A percentile compares a stretch with the other conserved stretches of the same genome.
phyloP scores from a whole-genome alignment of 2,888 invertebrate species.

The Cotesia congregata region DNA sequence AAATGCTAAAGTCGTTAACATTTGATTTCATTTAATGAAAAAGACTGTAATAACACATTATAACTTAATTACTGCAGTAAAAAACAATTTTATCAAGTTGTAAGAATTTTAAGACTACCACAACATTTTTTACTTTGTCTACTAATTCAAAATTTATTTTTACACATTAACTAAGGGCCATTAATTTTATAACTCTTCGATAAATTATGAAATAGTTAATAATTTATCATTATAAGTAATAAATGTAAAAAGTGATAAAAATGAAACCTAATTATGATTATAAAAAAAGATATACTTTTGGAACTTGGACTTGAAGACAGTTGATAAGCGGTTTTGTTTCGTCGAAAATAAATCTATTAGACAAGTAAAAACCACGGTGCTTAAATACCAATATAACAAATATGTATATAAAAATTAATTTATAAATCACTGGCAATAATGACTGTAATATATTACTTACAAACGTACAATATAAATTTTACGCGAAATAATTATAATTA shows the following conservation, averaged over 20 bases:
- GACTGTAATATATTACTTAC: not conserved
- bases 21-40: too few relatives aligned
- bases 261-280: not conserved
- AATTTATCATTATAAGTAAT: too few relatives aligned
- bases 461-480: not conserved
- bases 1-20: not conserved
- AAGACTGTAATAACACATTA: too few relatives aligned
- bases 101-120: not conserved
- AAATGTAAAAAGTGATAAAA: not conserved
- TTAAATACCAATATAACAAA: not conserved
- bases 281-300: not conserved
- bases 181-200: too few relatives aligned
- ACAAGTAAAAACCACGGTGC: not conserved
- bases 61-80: too few relatives aligned
- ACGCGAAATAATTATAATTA: not conserved
- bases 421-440: not conserved
- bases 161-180: too few relatives aligned
- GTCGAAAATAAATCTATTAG: not conserved
- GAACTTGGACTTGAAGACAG: not conserved
- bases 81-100: too few relatives aligned
- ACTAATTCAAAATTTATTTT: not conserved
- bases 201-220: too few relatives aligned
- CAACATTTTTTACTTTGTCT: not conserved
- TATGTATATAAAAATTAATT: not conserved
- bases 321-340: not conserved